Percentiles rank a stretch among this genome's conserved stretches.
Evolutionary conservation across 2,113 vertebrate species (phyloP).

Genomic region (Chloropsis hardwickii): DNA sequence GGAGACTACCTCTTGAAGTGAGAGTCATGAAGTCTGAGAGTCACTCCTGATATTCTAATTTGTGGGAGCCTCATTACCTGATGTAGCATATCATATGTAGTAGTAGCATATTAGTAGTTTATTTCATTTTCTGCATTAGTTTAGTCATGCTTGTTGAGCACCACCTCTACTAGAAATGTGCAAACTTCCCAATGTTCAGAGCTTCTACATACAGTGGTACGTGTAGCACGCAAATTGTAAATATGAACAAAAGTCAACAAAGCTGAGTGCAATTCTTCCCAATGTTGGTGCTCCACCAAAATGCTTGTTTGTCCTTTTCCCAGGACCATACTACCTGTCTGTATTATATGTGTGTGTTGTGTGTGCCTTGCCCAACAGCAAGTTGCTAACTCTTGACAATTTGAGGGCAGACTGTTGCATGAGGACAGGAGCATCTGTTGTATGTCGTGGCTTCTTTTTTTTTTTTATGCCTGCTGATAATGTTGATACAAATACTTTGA

Average conservation of each 20-base stretch:
- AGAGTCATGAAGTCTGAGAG: neutral
- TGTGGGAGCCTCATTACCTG: neutral
- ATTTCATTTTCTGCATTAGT: neutral
- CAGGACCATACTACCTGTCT: neutral
- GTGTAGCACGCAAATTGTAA: neutral
- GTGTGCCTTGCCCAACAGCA: neutral
- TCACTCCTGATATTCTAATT: neutral
- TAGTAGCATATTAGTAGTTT: neutral
- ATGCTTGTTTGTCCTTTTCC: neutral
- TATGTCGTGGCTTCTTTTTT: neutral
- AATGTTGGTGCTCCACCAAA: neutral
- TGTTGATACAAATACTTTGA: conserved; percentile 50
- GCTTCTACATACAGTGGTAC: neutral
- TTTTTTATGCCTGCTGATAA: neutral
- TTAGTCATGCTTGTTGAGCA: neutral
- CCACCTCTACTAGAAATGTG: neutral
- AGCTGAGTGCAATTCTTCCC: neutral
- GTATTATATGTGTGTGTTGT: neutral
- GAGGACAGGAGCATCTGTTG: conserved; percentile 35
- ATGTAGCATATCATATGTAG: neutral
- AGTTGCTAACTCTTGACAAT: neutral
- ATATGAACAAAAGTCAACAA: neutral
- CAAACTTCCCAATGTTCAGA: neutral
- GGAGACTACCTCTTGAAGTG: neutral
- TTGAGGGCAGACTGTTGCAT: neutral